Conservation (phyloP, 2,888 invertebrate genomes). For the Hemithea aestivaria region DNA sequence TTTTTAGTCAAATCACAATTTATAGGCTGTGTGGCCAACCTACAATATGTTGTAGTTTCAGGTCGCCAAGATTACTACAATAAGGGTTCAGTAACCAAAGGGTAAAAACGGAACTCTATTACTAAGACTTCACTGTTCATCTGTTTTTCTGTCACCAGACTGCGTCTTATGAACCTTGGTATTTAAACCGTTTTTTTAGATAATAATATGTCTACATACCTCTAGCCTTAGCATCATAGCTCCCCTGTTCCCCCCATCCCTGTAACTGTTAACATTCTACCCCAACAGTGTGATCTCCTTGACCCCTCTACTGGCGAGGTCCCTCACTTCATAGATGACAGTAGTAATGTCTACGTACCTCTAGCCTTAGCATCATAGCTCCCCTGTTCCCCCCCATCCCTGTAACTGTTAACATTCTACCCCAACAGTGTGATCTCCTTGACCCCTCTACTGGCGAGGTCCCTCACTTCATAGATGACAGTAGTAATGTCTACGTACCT, state of each 20-base stretch:
- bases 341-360: conserved; percentile 76
- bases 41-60: too few relatives aligned
- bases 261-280: conserved; percentile 98
- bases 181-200: too few relatives aligned
- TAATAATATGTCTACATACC: conserved; percentile 48
- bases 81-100: too few relatives aligned
- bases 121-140: too few relatives aligned
- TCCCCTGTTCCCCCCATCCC: conserved; percentile 82
- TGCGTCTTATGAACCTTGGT: too few relatives aligned
- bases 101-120: too few relatives aligned
- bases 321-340: conserved; percentile 88
- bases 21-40: too few relatives aligned
- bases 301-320: conserved; percentile 85
- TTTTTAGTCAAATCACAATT: too few relatives aligned
- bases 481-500: conserved; percentile 80
- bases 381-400: conserved; percentile 82
- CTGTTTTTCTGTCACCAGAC: too few relatives aligned
- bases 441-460: conserved; percentile 85
- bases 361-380: conserved; percentile 80
- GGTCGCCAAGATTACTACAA: too few relatives aligned
- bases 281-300: conserved; percentile 87
- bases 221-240: conserved; percentile 79
- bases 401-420: conserved; percentile 98
- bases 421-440: conserved; percentile 87
- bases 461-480: conserved; percentile 88